Evolutionary conservation across 2,888 invertebrate genomes (phyloP).

Genomic region (Agapostemon virescens): DNA sequence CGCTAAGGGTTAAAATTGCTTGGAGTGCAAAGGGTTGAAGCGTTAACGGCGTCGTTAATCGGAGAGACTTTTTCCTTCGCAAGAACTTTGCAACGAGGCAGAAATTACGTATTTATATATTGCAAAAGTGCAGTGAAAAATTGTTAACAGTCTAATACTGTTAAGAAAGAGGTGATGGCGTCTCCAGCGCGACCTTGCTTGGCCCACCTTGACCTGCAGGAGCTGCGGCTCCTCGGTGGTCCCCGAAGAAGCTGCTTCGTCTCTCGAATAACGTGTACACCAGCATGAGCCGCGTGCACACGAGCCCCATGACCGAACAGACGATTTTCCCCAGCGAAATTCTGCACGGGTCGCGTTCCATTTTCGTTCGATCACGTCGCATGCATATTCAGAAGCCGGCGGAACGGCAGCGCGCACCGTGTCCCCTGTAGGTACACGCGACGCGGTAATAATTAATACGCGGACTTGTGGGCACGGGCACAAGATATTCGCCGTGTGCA

Average conservation of each 20-base stretch:
- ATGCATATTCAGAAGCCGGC: slow-evolving; percentile 35
- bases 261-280: neutral
- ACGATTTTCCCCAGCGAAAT: neutral
- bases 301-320: neutral
- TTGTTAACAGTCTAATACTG: too few relatives aligned
- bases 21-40: too few relatives aligned
- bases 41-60: too few relatives aligned
- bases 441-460: slow-evolving; percentile 57
- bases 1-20: too few relatives aligned
- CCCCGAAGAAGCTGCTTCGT: slow-evolving; percentile 3
- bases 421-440: slow-evolving; percentile 29
- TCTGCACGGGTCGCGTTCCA: neutral
- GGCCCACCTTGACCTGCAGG: neutral
- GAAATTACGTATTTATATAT: too few relatives aligned
- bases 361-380: slow-evolving; percentile 3
- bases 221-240: slow-evolving; percentile 3
- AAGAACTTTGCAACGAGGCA: too few relatives aligned
- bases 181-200: neutral
- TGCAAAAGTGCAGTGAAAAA: too few relatives aligned
- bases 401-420: slow-evolving; percentile 7
- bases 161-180: neutral
- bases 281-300: neutral
- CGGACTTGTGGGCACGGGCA: slow-evolving; percentile 26
- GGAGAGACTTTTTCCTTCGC: too few relatives aligned
- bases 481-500: slow-evolving; percentile 46